Percentiles rank a stretch among this genome's conserved stretches.
Conservation (phyloP, 2,888 invertebrate species). For the Malacosoma neustria region DNA sequence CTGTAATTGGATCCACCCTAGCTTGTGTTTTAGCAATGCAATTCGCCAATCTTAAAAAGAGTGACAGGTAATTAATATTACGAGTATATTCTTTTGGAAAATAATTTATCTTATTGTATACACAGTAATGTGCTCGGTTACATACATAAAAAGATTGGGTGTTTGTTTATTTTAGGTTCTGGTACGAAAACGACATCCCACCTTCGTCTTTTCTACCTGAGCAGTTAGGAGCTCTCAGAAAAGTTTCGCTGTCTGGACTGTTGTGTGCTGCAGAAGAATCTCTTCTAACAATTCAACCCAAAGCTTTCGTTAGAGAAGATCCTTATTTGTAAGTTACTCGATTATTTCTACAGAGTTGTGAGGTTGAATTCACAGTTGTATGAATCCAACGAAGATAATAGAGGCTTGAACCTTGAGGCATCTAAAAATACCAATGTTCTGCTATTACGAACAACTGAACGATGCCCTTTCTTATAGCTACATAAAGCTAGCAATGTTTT, state of each 20-base stretch:
- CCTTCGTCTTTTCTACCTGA: conserved; percentile 86
- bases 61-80: conserved; percentile 83
- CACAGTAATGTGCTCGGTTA: too few relatives aligned
- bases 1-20: conserved; percentile 90
- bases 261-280: conserved; percentile 84
- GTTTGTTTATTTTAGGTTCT: conserved; percentile 80
- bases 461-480: too few relatives aligned
- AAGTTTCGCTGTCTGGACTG: conserved; percentile 85
- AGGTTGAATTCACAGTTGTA: too few relatives aligned
- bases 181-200: conserved; percentile 96
- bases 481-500: too few relatives aligned
- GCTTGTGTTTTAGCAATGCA: conserved; percentile 90
- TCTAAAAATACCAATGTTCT: too few relatives aligned
- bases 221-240: conserved; percentile 87
- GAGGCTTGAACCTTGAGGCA: too few relatives aligned
- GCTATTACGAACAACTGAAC: too few relatives aligned
- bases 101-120: too few relatives aligned
- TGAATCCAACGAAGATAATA: too few relatives aligned
- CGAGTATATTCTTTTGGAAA: too few relatives aligned
- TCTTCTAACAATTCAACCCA: conserved; percentile 85
- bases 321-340: conserved; percentile 83
- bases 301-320: conserved; percentile 89
- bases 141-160: too few relatives aligned
- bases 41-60: conserved; percentile 86
- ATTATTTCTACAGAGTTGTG: too few relatives aligned